A percentile compares a stretch with the other conserved stretches of the same genome.
phyloP scores from a whole-genome alignment of 2,888 invertebrate species.

The Marasmarcha lunaedactyla region DNA sequence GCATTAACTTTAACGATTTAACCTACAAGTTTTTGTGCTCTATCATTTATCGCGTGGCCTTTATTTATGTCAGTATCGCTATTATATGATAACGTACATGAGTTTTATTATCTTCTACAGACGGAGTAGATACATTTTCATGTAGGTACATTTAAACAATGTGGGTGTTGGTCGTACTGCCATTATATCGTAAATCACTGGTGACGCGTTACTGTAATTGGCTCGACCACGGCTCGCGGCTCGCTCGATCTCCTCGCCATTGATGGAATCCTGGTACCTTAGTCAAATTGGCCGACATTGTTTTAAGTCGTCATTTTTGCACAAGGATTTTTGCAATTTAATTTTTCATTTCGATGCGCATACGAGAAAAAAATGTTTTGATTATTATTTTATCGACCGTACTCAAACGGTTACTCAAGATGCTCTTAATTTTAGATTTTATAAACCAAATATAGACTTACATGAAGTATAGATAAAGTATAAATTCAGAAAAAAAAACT shows the following conservation, averaged over 20 bases:
- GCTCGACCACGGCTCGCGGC: slow-evolving; percentile 24
- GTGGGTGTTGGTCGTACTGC: slow-evolving; percentile 41
- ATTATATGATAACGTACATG: neutral
- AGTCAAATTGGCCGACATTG: slow-evolving; percentile 18
- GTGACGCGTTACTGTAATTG: slow-evolving; percentile 58
- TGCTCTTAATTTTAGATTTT: no score
- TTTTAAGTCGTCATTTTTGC: neutral
- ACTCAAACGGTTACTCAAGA: no score
- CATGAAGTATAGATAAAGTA: no score
- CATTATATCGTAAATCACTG: slow-evolving; percentile 63
- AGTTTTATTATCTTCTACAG: neutral
- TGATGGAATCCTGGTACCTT: slow-evolving; percentile 40
- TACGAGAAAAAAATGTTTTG: neutral
- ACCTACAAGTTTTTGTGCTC: slow-evolving; percentile 1
- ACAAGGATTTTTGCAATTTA: no score
- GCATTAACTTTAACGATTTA: neutral
- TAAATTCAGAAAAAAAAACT: no score
- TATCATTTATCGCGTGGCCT: neutral
- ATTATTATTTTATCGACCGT: neutral
- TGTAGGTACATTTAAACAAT: slow-evolving; percentile 32
- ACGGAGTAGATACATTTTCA: neutral
- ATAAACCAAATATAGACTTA: no score
- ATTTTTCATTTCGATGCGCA: no score
- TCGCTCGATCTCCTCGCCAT: slow-evolving; percentile 31
- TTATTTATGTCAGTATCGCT: neutral